Percentiles rank a stretch among this genome's conserved stretches.
These are phyloP conservation scores for Drosophila jambulina DNA, from an alignment of 1,140 invertebrate species.

Conservation along the genomic window DNA sequence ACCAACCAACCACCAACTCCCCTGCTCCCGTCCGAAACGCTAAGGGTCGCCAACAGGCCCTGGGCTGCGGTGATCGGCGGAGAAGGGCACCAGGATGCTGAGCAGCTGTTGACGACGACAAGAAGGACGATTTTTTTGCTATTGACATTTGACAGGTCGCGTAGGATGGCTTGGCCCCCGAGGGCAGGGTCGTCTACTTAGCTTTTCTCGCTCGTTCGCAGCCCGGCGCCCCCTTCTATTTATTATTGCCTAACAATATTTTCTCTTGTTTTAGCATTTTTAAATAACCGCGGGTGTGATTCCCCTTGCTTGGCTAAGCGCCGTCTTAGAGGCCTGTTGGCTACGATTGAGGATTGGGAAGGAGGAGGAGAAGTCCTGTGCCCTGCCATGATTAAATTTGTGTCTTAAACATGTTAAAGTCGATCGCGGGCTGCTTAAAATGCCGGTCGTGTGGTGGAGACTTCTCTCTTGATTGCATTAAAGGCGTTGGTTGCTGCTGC, in stretches of 20 bases:
- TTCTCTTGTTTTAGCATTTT: conserved; percentile 71
- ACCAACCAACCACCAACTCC: conserved; percentile 34
- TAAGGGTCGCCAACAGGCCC: conserved; percentile 30
- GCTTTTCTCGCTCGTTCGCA: conserved; percentile 15
- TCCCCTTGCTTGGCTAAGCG: conserved; percentile 42
- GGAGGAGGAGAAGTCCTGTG: background rate
- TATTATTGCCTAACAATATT: conserved; percentile 73
- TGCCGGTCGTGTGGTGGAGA: conserved; percentile 58
- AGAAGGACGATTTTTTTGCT: conserved; percentile 62
- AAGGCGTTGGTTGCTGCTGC: conserved; percentile 20
- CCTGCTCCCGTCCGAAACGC: background rate
- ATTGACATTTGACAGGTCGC: conserved; percentile 82
- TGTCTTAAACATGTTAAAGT: conserved; percentile 72
- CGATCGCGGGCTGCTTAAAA: conserved; percentile 63
- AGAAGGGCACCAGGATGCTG: conserved; percentile 16
- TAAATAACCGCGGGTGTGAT: conserved; percentile 81
- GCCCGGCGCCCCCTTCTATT: conserved; percentile 23
- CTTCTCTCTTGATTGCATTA: conserved; percentile 66
- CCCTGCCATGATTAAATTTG: conserved; percentile 76
- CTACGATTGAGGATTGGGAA: conserved; percentile 10
- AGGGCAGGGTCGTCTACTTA: conserved; percentile 44
- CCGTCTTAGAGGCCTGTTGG: conserved; percentile 27
- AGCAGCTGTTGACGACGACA: conserved; percentile 62
- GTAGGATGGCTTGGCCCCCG: conserved; percentile 51
- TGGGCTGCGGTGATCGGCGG: conserved; percentile 62